A percentile compares a stretch with the other conserved stretches of the same genome.
phyloP scores from a whole-genome alignment of 2,888 invertebrate genomes.

The Apamea sordens region DNA sequence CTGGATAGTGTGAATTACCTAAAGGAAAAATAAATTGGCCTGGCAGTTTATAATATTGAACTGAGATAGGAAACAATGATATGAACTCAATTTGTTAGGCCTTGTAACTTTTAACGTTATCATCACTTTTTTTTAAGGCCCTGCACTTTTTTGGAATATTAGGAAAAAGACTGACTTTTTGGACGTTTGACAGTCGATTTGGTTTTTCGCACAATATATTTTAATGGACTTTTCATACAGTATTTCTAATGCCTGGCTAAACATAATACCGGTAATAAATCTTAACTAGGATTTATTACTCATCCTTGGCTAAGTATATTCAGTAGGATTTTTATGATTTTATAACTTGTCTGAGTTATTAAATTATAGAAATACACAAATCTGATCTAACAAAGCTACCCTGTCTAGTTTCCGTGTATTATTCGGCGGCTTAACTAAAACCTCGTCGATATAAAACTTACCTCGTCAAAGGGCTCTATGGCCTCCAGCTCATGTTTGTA shows the following conservation, averaged over 20 bases:
- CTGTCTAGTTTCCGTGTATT: neutral
- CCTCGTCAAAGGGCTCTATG: slow-evolving; percentile 76
- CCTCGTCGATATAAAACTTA: slow-evolving; percentile 58
- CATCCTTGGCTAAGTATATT: neutral
- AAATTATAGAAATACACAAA: neutral
- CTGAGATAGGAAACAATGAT: neutral
- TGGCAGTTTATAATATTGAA: neutral
- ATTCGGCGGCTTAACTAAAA: neutral
- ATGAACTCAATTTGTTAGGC: neutral
- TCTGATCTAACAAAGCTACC: neutral
- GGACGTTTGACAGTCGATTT: neutral
- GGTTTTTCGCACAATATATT: neutral
- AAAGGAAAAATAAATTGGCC: neutral
- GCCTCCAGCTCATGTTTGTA: slow-evolving; percentile 72
- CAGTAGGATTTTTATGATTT: neutral
- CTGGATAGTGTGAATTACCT: neutral
- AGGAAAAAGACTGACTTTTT: no score
- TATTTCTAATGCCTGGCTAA: neutral
- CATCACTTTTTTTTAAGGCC: neutral
- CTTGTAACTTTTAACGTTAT: neutral
- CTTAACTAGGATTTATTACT: neutral
- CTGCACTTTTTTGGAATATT: neutral
- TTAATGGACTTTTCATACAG: neutral
- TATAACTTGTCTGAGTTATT: neutral
- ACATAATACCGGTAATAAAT: neutral